Conservation (phyloP, 1,140 invertebrate species). For the Zaprionus vittiger region DNA sequence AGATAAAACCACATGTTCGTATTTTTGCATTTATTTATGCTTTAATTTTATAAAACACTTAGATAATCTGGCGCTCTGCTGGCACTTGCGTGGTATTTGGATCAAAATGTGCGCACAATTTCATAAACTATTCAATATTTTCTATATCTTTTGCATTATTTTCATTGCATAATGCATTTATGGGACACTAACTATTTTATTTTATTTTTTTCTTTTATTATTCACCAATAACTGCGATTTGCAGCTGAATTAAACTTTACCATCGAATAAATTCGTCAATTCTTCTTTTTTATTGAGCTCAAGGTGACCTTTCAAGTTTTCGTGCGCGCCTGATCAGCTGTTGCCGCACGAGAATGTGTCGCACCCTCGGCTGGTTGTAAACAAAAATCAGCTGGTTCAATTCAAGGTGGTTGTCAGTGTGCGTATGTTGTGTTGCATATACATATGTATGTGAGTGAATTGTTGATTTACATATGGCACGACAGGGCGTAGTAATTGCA, state of each 20-base stretch:
- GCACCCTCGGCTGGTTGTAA: constrained; percentile 59
- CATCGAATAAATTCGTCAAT: constrained; percentile 67
- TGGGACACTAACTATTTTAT: constrained; percentile 42
- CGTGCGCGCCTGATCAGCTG: constrained; percentile 63
- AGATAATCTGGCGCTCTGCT: constrained; percentile 32
- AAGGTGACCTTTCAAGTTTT: constrained; percentile 80
- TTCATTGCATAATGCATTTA: not conserved
- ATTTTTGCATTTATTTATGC: constrained; percentile 5
- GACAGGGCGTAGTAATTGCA: not conserved
- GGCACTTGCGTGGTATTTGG: not conserved
- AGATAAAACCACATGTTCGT: not conserved
- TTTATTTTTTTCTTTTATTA: constrained; percentile 42
- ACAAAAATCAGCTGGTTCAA: constrained; percentile 67
- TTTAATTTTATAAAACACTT: constrained; percentile 35
- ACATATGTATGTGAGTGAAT: not conserved
- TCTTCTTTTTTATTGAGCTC: constrained; percentile 62
- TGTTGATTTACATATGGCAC: constrained; percentile 3
- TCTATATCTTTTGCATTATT: constrained; percentile 9
- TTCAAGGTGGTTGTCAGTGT: constrained; percentile 5
- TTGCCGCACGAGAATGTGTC: constrained; percentile 42
- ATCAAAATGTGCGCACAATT: constrained; percentile 1
- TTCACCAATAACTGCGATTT: constrained; percentile 38
- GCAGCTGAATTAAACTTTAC: constrained; percentile 53
- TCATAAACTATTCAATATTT: not conserved
- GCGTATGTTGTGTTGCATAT: not conserved